Evolutionary conservation across 1,140 invertebrate genomes (phyloP).

Genomic region (Campoletis sonorensis): DNA sequence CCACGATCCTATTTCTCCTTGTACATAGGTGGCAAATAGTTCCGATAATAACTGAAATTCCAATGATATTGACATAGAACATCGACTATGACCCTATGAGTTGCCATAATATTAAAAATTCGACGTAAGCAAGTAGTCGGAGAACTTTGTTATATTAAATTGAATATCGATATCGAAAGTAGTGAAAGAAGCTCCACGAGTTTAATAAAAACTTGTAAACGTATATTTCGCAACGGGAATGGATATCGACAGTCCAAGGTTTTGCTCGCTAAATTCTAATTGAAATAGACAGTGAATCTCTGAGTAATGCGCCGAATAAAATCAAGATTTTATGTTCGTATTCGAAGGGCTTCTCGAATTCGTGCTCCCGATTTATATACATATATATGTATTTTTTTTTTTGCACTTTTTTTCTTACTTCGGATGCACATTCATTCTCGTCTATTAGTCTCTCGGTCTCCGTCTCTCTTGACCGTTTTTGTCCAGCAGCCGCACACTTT

Average conservation of each 20-base stretch:
- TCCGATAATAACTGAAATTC: slow-evolving; percentile 37
- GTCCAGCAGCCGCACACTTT: background rate
- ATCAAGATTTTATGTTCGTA: background rate
- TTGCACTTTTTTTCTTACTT: background rate
- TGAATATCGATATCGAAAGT: background rate
- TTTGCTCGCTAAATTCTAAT: too few species aligned
- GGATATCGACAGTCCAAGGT: too few species aligned
- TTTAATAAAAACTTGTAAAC: too few species aligned
- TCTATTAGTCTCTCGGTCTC: background rate
- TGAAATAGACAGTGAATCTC: too few species aligned
- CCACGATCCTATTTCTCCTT: slow-evolving; percentile 12
- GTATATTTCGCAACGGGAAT: background rate
- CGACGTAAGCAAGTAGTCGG: background rate
- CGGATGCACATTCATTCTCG: background rate
- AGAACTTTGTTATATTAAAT: background rate
- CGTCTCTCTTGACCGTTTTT: background rate
- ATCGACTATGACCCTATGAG: too few species aligned
- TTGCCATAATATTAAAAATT: slow-evolving; percentile 10
- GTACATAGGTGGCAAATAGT: slow-evolving; percentile 32
- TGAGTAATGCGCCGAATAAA: too few species aligned
- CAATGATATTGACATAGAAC: background rate
- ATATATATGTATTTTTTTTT: too few species aligned
- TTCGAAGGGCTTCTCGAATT: background rate
- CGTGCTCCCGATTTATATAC: too few species aligned
- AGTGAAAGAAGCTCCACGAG: too few species aligned